These are phyloP conservation scores for Deilephila elpenor DNA, from an alignment of 2,888 invertebrate species.

Conservation along the genomic window DNA sequence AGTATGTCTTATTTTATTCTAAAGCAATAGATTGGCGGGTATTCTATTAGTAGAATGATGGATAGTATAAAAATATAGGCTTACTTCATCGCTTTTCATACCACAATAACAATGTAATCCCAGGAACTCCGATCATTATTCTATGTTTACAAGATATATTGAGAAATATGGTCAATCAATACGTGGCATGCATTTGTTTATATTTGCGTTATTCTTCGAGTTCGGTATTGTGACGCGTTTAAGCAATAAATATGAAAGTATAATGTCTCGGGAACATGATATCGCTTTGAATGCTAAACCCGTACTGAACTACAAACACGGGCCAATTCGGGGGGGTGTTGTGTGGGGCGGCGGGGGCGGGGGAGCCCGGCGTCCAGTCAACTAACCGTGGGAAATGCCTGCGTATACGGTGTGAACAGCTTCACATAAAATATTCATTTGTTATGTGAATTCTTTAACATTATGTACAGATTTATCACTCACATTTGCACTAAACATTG, in stretches of 20 bases:
- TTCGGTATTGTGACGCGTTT: slow-evolving; percentile 14
- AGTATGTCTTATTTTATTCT: too few relatives aligned
- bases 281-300: slow-evolving; percentile 80
- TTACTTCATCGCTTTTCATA: background rate
- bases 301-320: slow-evolving; percentile 79
- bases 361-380: slow-evolving; percentile 63
- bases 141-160: background rate
- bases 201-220: slow-evolving; percentile 13
- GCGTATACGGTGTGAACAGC: slow-evolving; percentile 69
- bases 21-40: too few relatives aligned
- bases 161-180: background rate
- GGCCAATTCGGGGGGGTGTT: slow-evolving; percentile 57
- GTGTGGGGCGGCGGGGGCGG: slow-evolving; percentile 53
- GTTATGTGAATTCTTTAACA: slow-evolving; percentile 67
- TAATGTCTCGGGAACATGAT: slow-evolving; percentile 76
- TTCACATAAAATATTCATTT: slow-evolving; percentile 66
- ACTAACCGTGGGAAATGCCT: slow-evolving; percentile 78
- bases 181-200: slow-evolving; percentile 7
- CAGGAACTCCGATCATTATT: slow-evolving; percentile 3
- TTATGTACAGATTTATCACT: slow-evolving; percentile 49
- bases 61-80: too few relatives aligned
- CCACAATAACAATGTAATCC: background rate
- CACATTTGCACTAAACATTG: slow-evolving; percentile 39
- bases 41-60: too few relatives aligned
- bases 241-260: slow-evolving; percentile 70